Evolutionary conservation across 1,140 invertebrate genomes (phyloP).

Genomic region (Leucophenga varia): DNA sequence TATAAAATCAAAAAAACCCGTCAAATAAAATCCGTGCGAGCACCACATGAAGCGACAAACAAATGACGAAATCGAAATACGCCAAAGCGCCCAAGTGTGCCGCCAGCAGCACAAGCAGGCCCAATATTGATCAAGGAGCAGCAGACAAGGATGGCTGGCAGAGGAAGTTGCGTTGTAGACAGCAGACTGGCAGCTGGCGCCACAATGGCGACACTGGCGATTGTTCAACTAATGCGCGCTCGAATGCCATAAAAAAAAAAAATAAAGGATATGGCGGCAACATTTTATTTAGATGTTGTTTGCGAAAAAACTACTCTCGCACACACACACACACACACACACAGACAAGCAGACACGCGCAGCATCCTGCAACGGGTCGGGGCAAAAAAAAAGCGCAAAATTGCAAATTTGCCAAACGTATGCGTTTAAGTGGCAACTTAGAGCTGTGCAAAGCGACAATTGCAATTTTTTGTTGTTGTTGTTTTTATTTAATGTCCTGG

Average conservation of each 20-base stretch:
- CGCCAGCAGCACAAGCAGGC: no score
- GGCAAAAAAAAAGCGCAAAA: constrained; percentile 28
- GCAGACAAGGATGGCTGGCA: constrained; percentile 3
- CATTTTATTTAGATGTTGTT: constrained; percentile 35
- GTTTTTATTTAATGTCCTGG: no score
- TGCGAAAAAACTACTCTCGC: constrained; percentile 30
- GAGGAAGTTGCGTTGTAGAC: constrained; percentile 21
- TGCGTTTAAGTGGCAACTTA: constrained; percentile 9
- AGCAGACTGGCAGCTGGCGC: constrained; percentile 20
- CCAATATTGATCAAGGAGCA: constrained; percentile 5
- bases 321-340: not conserved
- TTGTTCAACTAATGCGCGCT: no score
- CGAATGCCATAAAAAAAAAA: constrained; percentile 22
- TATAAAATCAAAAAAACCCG: no score
- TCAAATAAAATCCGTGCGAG: no score
- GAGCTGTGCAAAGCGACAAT: constrained; percentile 2
- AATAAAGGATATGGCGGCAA: no score
- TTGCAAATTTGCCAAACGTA: constrained; percentile 42
- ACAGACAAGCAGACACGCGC: constrained; percentile 25
- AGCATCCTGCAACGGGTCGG: constrained; percentile 35
- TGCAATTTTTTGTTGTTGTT: constrained; percentile 16
- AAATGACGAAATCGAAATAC: constrained; percentile 42
- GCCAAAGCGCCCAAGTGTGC: no score
- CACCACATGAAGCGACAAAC: constrained; percentile 34
- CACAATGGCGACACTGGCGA: constrained; percentile 25